These are phyloP conservation scores for Tamandua tetradactyla DNA, from an alignment of 2,797 vertebrate species.

Conservation along the genomic window DNA sequence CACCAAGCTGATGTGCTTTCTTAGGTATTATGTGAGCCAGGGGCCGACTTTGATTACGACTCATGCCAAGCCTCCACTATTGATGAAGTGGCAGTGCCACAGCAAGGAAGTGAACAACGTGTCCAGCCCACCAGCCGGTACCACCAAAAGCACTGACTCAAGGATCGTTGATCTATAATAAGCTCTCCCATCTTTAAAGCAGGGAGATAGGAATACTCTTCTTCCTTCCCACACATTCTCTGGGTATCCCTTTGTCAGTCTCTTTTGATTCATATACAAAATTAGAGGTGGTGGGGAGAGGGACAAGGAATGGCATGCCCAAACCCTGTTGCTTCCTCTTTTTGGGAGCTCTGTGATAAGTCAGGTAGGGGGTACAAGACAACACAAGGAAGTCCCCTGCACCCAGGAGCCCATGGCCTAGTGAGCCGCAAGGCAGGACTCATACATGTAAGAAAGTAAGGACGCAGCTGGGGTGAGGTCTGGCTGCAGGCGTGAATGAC, in stretches of 20 bases:
- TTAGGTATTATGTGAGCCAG: not conserved
- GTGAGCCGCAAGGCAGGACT: not conserved
- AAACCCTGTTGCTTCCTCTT: rapidly evolving
- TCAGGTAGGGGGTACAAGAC: not conserved
- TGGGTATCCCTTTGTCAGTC: not conserved
- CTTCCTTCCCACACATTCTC: not conserved
- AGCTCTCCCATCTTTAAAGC: not conserved
- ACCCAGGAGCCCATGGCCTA: not conserved
- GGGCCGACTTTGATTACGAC: not conserved
- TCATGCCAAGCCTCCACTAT: not conserved
- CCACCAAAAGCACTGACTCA: not conserved
- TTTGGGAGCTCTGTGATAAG: no score
- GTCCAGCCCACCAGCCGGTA: not conserved
- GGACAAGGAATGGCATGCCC: not conserved
- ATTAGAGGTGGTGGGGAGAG: not conserved
- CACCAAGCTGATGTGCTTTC: not conserved
- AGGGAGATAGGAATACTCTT: not conserved
- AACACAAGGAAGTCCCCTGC: not conserved
- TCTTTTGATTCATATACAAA: not conserved
- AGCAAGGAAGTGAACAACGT: not conserved
- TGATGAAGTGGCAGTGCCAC: not conserved
- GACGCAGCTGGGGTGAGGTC: rapidly evolving
- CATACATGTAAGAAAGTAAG: no score
- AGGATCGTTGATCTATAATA: rapidly evolving
- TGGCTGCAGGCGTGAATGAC: rapidly evolving